Conservation (phyloP, 2,888 invertebrate species). For the Drosophila phalerata region DNA sequence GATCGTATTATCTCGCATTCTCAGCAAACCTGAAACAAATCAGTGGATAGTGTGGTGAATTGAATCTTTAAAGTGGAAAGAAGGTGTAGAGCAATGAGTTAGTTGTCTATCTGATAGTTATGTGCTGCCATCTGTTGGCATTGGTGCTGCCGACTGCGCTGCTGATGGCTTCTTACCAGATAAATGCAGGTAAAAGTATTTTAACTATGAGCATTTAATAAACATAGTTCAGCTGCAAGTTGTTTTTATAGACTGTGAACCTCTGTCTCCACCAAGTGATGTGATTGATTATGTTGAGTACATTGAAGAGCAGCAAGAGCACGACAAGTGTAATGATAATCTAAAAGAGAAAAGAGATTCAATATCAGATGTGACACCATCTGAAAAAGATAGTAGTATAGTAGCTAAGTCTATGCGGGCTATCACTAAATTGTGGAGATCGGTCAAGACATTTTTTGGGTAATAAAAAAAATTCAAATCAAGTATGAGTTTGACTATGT, state of each 20-base stretch:
- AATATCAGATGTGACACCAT: no score
- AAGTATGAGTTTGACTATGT: constrained; percentile 2
- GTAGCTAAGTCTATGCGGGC: neutral
- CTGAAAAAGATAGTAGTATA: neutral
- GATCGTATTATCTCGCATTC: neutral
- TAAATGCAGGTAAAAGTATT: neutral
- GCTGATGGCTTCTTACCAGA: neutral
- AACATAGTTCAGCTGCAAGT: neutral
- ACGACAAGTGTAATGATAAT: neutral
- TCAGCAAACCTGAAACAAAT: neutral
- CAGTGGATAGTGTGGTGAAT: neutral
- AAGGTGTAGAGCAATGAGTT: neutral
- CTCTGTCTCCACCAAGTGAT: neutral
- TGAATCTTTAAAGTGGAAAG: neutral
- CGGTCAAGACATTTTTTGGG: neutral
- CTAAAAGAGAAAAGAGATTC: no score
- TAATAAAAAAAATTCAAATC: constrained; percentile 6
- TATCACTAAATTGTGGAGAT: neutral
- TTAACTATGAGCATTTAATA: neutral
- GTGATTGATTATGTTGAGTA: neutral
- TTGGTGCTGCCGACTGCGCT: neutral
- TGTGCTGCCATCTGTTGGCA: neutral
- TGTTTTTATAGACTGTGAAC: neutral
- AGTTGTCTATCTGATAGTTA: neutral
- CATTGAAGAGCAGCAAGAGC: neutral